Evolutionary conservation across 2,113 vertebrate genomes (phyloP).

Genomic region (Murina feae): DNA sequence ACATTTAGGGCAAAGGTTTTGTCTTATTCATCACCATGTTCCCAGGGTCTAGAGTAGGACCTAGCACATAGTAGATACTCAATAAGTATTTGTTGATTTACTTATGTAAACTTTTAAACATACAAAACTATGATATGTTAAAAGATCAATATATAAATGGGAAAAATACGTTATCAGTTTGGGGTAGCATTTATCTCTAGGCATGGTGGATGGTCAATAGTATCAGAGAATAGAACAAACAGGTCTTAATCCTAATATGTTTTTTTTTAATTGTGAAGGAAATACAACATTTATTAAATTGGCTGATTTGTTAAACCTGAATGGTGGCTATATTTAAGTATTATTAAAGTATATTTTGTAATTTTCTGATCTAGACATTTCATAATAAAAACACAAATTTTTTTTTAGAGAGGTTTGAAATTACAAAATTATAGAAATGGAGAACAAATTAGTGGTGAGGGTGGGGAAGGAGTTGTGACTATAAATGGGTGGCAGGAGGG

Average conservation of each 20-base stretch:
- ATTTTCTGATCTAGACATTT: not conserved
- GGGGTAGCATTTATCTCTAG: not conserved
- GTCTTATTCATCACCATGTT: not conserved
- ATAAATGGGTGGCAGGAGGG: not conserved
- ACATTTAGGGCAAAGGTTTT: not conserved
- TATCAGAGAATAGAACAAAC: not conserved
- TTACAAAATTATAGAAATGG: not conserved
- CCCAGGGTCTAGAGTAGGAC: not conserved
- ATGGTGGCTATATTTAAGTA: not conserved
- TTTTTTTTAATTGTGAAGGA: not conserved
- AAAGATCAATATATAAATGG: not conserved
- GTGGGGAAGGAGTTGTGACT: not conserved
- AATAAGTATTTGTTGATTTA: not conserved
- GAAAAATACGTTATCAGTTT: not conserved
- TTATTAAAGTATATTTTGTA: not conserved
- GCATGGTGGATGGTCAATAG: not conserved
- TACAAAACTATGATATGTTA: not conserved
- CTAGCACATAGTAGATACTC: not conserved
- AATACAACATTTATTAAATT: not conserved
- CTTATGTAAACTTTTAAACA: not conserved
- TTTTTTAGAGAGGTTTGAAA: not conserved
- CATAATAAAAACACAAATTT: not conserved
- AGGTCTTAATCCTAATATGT: not conserved
- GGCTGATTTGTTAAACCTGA: not conserved
- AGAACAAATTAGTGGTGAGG: not conserved